phyloP scores from a whole-genome alignment of 35 echinoderm and acorn worm species.

The Ophioderma brevispina region DNA sequence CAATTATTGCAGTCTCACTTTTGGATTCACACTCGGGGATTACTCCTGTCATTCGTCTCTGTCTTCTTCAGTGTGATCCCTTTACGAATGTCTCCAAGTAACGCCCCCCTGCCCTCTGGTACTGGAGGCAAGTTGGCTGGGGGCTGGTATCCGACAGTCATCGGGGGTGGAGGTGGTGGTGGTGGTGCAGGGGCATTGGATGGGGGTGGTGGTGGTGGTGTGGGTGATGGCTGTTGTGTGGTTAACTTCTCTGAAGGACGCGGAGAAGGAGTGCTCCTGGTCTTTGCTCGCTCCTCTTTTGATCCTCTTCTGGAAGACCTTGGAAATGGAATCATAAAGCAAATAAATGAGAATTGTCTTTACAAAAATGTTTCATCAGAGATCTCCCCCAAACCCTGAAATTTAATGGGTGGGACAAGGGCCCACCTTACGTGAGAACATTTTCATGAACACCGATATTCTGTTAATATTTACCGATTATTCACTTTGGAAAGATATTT shows the following conservation, averaged over 20 bases:
- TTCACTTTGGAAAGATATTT: no score
- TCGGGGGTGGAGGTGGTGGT: constrained; percentile 7
- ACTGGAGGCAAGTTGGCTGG: neutral
- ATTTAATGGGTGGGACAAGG: no score
- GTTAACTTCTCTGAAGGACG: neutral
- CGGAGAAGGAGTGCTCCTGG: neutral
- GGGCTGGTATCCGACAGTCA: neutral
- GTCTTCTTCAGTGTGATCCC: constrained; percentile 9
- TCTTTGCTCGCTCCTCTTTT: neutral
- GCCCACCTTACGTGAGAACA: no score
- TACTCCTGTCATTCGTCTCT: neutral
- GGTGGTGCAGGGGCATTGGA: neutral
- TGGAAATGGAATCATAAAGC: no score
- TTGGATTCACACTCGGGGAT: neutral
- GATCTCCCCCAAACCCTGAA: no score
- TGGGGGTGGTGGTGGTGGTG: neutral
- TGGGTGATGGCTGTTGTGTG: neutral
- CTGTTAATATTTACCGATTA: no score
- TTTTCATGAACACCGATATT: no score
- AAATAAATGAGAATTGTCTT: no score
- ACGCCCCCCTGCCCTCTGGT: neutral
- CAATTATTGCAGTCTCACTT: no score
- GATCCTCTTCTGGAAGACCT: neutral
- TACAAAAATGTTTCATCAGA: no score
- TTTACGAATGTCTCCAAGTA: constrained; percentile 23